Conservation (phyloP, 1,140 invertebrate species). For the Halictus rubicundus region DNA sequence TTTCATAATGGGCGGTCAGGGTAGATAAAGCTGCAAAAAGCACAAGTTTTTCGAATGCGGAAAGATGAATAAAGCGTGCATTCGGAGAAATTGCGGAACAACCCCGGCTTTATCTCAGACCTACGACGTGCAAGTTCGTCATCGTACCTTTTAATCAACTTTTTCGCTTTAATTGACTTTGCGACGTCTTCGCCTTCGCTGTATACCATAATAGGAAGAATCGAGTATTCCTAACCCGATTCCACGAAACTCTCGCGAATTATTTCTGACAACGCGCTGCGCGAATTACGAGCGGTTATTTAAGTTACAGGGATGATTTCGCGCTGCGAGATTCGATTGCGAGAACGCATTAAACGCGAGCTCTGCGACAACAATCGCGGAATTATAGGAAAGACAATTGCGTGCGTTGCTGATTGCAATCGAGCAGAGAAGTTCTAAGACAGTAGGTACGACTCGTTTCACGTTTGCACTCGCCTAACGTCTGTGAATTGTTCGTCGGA, state of each 20-base stretch:
- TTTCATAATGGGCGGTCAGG: background rate
- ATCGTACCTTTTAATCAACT: conserved; percentile 61
- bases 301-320: background rate
- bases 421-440: background rate
- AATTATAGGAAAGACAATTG: background rate
- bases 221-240: background rate
- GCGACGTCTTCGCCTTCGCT: conserved; percentile 4
- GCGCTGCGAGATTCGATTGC: too few relatives aligned
- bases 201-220: background rate
- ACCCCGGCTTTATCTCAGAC: conserved; percentile 45
- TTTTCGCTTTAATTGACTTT: conserved; percentile 51
- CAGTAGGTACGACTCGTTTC: too few relatives aligned
- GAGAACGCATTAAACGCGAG: background rate
- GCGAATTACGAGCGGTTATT: background rate
- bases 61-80: conserved; percentile 58
- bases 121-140: conserved; percentile 15
- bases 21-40: conserved; percentile 28
- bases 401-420: background rate
- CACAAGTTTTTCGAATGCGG: conserved; percentile 19
- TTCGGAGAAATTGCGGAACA: conserved; percentile 63
- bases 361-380: background rate
- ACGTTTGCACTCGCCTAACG: too few relatives aligned
- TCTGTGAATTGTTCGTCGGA: too few relatives aligned
- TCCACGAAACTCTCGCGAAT: background rate
- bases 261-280: background rate